Evolutionary conservation across 2,797 vertebrate genomes (phyloP).

Genomic region (Sebastes hubbsi): DNA sequence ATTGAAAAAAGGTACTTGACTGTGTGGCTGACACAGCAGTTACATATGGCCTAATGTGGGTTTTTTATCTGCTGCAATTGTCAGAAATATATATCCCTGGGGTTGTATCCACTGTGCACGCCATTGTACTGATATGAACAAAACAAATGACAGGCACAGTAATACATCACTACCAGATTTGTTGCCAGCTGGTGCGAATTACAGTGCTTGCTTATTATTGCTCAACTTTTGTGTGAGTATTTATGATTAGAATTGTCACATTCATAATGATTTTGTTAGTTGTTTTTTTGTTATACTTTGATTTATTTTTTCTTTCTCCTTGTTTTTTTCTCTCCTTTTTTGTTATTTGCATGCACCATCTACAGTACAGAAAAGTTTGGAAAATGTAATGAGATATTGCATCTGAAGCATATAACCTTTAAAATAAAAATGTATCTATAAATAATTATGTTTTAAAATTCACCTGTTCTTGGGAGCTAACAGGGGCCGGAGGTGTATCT

Average conservation of each 20-base stretch:
- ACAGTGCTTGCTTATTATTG: slow-evolving; percentile 23
- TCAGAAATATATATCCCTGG: slow-evolving; percentile 78
- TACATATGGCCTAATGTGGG: slow-evolving; percentile 76
- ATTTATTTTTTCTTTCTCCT: not conserved
- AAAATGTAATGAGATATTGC: not conserved
- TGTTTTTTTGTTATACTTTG: not conserved
- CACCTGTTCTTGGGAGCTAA: not conserved
- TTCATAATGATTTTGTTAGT: not conserved
- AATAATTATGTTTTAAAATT: not conserved
- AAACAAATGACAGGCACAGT: slow-evolving; percentile 78
- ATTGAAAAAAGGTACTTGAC: slow-evolving; percentile 63
- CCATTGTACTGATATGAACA: slow-evolving; percentile 76
- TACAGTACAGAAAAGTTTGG: not conserved
- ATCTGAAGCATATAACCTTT: not conserved
- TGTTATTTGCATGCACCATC: not conserved
- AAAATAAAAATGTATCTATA: not conserved
- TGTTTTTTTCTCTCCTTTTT: not conserved
- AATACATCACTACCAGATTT: slow-evolving; percentile 57
- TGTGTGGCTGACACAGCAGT: slow-evolving; percentile 73
- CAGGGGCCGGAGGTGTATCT: not conserved
- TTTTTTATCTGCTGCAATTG: slow-evolving; percentile 74
- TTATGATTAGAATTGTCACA: slow-evolving; percentile 33
- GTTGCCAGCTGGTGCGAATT: slow-evolving; percentile 42
- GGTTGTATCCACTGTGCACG: slow-evolving; percentile 70
- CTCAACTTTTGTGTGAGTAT: slow-evolving; percentile 24